Base-by-base conservation (phyloP, 2,797 vertebrate species). In the Antennarius maculatus region DNA sequence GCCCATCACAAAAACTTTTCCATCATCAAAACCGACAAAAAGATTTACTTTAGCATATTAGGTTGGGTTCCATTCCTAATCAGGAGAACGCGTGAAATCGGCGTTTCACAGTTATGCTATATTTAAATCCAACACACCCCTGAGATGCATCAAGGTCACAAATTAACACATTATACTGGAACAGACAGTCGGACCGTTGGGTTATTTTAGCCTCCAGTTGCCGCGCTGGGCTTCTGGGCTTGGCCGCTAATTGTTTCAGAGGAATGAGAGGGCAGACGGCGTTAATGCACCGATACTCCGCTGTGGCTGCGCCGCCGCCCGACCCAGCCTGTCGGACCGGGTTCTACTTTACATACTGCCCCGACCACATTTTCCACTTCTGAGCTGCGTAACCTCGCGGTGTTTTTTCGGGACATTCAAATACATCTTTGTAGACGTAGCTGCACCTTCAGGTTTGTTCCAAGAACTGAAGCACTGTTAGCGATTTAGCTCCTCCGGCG, bases 201-300 rank as follows among this genome's bases (percentile, higher is more conserved):
- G 70, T 66, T 85, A 82, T 87, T 89, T 84, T 68, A 51, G 77
- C 9, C 63, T 52, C 64, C 86, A 82, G 85, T 86, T 84, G 86
- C 74, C 63, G 54, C 69, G 2, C 6, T 6, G 49, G 69, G 48
- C 80, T 17, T 74, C 18, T 54, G 47, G 70, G 34, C 52, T 27
- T 56, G 61, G 52, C 68, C 80, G 57, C 49, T 81, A 66, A 79
- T 82, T 80, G 76, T 81, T 79, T 74, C 58, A 71, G 63, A 77
- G 71, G 74, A 73, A 82, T 65, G 77, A 51, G 54, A 60, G 69
- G 80, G 78, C 85, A 86, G 85, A 74, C 79, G 79, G 74, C 6
- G 55, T 76, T 62, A 67, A 74, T 46, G 53, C 62, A 61, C 47
- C 3, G 31, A 79, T 80, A 83, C 73, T 27, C 29, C 0, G 58